These are phyloP conservation scores for Tillus elongatus DNA, from an alignment of 2,888 invertebrate species.

Conservation along the genomic window DNA sequence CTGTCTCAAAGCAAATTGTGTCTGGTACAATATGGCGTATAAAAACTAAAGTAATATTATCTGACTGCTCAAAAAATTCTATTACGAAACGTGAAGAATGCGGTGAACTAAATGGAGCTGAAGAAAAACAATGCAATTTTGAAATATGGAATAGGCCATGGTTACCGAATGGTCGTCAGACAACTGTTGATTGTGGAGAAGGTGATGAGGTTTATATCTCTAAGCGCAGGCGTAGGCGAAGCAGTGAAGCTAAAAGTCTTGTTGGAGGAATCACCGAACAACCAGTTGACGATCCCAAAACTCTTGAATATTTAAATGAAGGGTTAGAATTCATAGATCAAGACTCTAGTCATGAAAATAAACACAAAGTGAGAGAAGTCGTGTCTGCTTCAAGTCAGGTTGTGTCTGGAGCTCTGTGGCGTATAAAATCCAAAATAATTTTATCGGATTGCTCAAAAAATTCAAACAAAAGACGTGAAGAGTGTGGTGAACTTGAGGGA, in stretches of 20 bases:
- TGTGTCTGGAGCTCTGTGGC: slow-evolving; percentile 48
- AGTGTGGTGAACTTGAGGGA: slow-evolving; percentile 9
- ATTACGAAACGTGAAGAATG: slow-evolving; percentile 26
- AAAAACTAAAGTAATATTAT: slow-evolving; percentile 49
- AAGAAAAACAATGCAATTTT: slow-evolving; percentile 39
- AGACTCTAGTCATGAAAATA: slow-evolving; percentile 18
- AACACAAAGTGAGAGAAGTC: slow-evolving; percentile 37
- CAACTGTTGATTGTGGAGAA: background rate
- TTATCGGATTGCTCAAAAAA: slow-evolving; percentile 28
- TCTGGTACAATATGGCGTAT: slow-evolving; percentile 51
- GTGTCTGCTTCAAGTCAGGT: slow-evolving; percentile 44
- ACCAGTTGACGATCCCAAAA: slow-evolving; percentile 32
- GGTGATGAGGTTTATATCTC: background rate
- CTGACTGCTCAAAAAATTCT: slow-evolving; percentile 42
- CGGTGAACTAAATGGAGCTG: slow-evolving; percentile 27
- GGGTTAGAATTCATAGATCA: slow-evolving; percentile 40
- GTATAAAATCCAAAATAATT: slow-evolving; percentile 51
- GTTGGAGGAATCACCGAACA: slow-evolving; percentile 6
- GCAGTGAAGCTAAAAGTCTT: background rate
- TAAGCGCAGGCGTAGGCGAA: background rate
- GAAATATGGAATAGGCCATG: slow-evolving; percentile 22
- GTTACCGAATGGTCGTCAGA: slow-evolving; percentile 8
- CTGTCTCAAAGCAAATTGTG: slow-evolving; percentile 46
- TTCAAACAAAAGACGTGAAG: background rate
- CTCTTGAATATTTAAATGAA: slow-evolving; percentile 28